Percentiles rank a stretch among this genome's conserved stretches.
Evolutionary conservation across 2,888 invertebrate genomes (phyloP).

Genomic region (Thymelicus lineola): DNA sequence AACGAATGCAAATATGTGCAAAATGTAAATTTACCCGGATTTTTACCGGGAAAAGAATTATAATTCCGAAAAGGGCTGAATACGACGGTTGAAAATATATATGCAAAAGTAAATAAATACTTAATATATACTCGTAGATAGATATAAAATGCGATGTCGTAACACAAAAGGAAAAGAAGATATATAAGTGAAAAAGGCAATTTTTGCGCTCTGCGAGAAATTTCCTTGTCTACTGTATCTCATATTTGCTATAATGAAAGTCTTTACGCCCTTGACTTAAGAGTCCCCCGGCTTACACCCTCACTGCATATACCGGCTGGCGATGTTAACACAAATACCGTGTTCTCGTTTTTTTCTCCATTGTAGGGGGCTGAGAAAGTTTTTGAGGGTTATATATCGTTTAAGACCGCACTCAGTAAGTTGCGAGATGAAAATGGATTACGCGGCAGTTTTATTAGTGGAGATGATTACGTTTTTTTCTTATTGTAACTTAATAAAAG

Average conservation of each 20-base stretch:
- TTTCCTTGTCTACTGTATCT: slow-evolving; percentile 52
- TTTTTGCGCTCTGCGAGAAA: slow-evolving; percentile 67
- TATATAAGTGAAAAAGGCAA: slow-evolving; percentile 74
- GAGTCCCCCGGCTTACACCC: slow-evolving; percentile 41
- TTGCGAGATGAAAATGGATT: slow-evolving; percentile 49
- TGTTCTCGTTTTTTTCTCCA: slow-evolving; percentile 58
- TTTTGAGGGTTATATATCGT: slow-evolving; percentile 60
- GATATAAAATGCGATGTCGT: slow-evolving; percentile 58
- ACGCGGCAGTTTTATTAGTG: slow-evolving; percentile 47
- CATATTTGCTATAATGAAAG: slow-evolving; percentile 44
- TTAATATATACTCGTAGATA: slow-evolving; percentile 62
- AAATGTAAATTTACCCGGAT: not conserved
- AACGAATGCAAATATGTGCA: too few relatives aligned
- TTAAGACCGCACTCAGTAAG: slow-evolving; percentile 49
- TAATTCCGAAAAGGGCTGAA: not conserved
- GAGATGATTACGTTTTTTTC: slow-evolving; percentile 30
- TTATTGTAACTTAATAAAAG: slow-evolving; percentile 21
- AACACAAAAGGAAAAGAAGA: slow-evolving; percentile 64
- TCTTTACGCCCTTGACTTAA: slow-evolving; percentile 47
- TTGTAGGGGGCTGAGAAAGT: slow-evolving; percentile 54
- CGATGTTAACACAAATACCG: slow-evolving; percentile 58
- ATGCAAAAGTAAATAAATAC: slow-evolving; percentile 42
- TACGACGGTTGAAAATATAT: not conserved
- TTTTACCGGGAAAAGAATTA: not conserved
- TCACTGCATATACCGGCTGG: slow-evolving; percentile 44